Conservation (phyloP, 1,140 invertebrate genomes). For the Bombus vancouverensis region DNA sequence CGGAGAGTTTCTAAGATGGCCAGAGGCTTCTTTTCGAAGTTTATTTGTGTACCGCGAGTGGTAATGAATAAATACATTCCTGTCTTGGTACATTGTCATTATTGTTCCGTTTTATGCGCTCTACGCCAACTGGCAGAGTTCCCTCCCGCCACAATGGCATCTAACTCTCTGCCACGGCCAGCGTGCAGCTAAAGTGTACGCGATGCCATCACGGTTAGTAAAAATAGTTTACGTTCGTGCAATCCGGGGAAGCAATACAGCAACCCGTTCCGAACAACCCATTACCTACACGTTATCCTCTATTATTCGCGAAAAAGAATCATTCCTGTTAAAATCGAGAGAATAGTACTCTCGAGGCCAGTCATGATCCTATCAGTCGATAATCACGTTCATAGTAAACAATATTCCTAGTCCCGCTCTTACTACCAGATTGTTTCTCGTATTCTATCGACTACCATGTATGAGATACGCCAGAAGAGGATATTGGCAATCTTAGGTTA, state of each 20-base stretch:
- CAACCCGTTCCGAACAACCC: slow-evolving; percentile 22
- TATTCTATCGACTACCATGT: not conserved
- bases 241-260: not conserved
- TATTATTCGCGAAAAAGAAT: slow-evolving; percentile 52
- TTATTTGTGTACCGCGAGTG: not conserved
- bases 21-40: not conserved
- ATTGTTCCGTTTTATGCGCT: slow-evolving; percentile 79
- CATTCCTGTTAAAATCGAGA: slow-evolving; percentile 38
- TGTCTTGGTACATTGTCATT: slow-evolving; percentile 77
- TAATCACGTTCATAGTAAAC: slow-evolving; percentile 57
- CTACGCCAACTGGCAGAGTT: slow-evolving; percentile 70
- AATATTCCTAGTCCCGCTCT: slow-evolving; percentile 39
- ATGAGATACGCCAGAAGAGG: not conserved
- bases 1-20: too few species aligned
- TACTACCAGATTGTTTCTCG: slow-evolving; percentile 11
- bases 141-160: slow-evolving; percentile 41
- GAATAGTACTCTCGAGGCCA: not conserved
- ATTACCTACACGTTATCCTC: slow-evolving; percentile 55
- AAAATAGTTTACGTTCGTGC: slow-evolving; percentile 42
- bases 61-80: slow-evolving; percentile 69
- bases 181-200: not conserved
- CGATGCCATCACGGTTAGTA: not conserved
- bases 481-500: not conserved
- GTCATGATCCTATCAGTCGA: slow-evolving; percentile 59
- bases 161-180: slow-evolving; percentile 21